Conservation (phyloP, 2,113 vertebrate species). For the Trematomus loennbergii region DNA sequence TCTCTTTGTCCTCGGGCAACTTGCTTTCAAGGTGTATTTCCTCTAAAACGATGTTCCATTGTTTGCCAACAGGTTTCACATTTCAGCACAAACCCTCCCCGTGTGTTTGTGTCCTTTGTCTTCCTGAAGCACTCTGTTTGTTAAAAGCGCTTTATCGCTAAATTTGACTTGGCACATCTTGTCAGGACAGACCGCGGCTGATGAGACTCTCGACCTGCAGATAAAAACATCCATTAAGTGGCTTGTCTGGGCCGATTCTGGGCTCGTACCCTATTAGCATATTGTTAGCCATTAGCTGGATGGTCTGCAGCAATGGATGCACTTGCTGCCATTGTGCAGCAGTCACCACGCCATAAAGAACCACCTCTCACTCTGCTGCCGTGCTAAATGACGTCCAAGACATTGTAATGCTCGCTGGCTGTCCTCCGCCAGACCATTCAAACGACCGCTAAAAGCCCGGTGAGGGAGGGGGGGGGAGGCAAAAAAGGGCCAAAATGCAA, state of each 20-base stretch:
- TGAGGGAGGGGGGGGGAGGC: background rate
- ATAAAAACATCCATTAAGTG: conserved; percentile 77
- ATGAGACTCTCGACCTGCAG: conserved; percentile 68
- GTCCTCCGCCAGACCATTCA: conserved; percentile 66
- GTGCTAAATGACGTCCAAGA: conserved; percentile 66
- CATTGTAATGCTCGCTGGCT: conserved; percentile 69
- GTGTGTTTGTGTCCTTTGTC: conserved; percentile 63
- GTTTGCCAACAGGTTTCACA: conserved; percentile 67
- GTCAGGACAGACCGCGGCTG: conserved; percentile 66
- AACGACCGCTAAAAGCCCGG: conserved; percentile 75
- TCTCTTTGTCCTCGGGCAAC: conserved; percentile 60
- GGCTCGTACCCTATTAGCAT: conserved; percentile 73
- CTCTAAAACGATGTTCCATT: conserved; percentile 42
- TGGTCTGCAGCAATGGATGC: conserved; percentile 42
- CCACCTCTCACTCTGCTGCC: conserved; percentile 64
- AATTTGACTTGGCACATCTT: conserved; percentile 76
- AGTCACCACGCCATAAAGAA: conserved; percentile 72
- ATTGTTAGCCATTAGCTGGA: conserved; percentile 69
- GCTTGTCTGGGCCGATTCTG: conserved; percentile 63
- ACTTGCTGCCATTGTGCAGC: conserved; percentile 20
- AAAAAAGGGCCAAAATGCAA: conserved; percentile 73
- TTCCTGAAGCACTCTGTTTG: conserved; percentile 66
- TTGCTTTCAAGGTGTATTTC: conserved; percentile 64
- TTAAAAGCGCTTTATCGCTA: conserved; percentile 76
- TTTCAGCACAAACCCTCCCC: conserved; percentile 65